Percentiles rank a stretch among this genome's conserved stretches.
These are phyloP conservation scores for Cossypha dichroa DNA, from an alignment of 2,797 vertebrate genomes.

Conservation along the genomic window DNA sequence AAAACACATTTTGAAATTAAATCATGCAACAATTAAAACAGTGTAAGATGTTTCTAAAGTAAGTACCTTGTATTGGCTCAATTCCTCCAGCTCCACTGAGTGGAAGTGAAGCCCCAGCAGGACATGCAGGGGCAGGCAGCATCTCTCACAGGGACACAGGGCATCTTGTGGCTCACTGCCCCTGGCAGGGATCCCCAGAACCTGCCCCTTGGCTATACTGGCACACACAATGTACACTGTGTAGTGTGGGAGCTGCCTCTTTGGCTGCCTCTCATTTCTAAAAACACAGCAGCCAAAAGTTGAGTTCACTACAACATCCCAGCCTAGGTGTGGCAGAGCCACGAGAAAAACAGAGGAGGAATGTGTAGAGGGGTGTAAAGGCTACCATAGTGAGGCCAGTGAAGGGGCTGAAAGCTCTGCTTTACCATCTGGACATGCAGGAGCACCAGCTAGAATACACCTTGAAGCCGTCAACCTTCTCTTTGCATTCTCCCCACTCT, in stretches of 20 bases:
- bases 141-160: fast-evolving
- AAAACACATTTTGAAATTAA: neutral
- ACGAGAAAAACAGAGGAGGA: neutral
- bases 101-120: neutral
- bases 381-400: neutral
- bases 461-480: neutral
- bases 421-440: neutral
- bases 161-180: neutral
- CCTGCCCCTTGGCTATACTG: fast-evolving
- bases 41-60: neutral
- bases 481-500: neutral
- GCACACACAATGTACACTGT: fast-evolving
- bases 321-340: neutral
- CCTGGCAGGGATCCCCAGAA: neutral
- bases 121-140: neutral
- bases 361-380: neutral
- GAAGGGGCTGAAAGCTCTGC: neutral
- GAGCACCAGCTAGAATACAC: neutral
- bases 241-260: neutral
- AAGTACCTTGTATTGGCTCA: neutral
- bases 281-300: neutral
- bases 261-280: neutral
- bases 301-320: neutral
- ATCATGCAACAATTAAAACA: neutral
- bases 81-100: neutral